Percentiles rank a stretch among this genome's conserved stretches.
Conservation (phyloP, 2,888 invertebrate genomes). For the Oxystoma pomonae region DNA sequence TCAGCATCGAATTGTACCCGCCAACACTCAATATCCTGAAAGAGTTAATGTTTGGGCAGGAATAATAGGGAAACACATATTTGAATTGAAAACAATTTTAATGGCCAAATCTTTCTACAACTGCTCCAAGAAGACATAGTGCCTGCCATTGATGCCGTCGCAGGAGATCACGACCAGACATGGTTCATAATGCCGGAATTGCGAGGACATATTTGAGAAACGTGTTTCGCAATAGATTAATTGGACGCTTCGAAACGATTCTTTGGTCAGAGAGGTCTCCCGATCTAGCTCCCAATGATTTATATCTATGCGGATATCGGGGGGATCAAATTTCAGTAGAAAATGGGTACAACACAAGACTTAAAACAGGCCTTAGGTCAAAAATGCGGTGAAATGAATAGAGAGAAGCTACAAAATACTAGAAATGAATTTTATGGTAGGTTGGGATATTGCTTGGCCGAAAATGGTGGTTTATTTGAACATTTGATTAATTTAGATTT, state of each 20-base stretch:
- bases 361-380: background rate
- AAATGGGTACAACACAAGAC: background rate
- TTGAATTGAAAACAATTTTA: too few species aligned
- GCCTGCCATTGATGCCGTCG: background rate
- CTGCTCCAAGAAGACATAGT: background rate
- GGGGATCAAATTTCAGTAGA: background rate
- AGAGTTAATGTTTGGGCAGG: background rate
- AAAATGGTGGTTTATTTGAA: background rate
- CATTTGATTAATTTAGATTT: background rate
- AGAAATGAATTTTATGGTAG: background rate
- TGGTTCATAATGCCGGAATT: background rate
- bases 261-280: background rate
- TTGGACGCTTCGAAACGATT: background rate
- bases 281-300: background rate
- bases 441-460: background rate
- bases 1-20: background rate
- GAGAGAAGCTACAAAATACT: background rate
- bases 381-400: background rate
- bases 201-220: background rate
- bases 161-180: background rate
- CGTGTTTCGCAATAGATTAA: background rate
- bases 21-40: background rate
- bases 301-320: background rate
- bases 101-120: too few species aligned
- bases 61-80: background rate